These are phyloP conservation scores for Percopsis transmontana DNA, from an alignment of 2,113 vertebrate species.

Conservation along the genomic window DNA sequence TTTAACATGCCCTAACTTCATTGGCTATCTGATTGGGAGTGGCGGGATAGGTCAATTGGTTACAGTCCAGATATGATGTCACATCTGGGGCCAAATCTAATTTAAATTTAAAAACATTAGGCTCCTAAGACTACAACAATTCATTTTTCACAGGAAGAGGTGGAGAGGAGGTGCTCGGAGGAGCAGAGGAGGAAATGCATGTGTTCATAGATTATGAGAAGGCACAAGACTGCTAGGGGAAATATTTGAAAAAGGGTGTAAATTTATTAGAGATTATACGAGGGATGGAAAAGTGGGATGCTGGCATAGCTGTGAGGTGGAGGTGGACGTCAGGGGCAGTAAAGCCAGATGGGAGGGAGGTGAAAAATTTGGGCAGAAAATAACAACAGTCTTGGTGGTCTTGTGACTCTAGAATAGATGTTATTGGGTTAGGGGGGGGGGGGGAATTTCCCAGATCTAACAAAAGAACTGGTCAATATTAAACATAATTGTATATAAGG, in stretches of 20 bases:
- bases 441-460: no score
- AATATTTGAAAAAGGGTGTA: not conserved
- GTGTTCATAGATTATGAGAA: not conserved
- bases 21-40: no score
- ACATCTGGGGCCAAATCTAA: no score
- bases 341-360: slow-evolving; percentile 12
- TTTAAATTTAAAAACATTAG: no score
- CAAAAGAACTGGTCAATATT: no score
- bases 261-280: not conserved
- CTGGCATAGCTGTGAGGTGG: not conserved
- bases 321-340: not conserved
- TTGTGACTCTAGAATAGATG: no score
- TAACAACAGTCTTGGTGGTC: slow-evolving; percentile 29
- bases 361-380: slow-evolving; percentile 24
- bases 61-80: no score
- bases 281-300: not conserved
- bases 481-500: no score
- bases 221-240: not conserved
- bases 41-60: no score
- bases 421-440: no score
- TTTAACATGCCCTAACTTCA: no score
- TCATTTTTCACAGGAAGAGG: not conserved
- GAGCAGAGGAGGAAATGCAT: no score
- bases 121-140: not conserved
- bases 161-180: not conserved